phyloP scores from a whole-genome alignment of 2,797 vertebrate species.

The Chelmon rostratus region DNA sequence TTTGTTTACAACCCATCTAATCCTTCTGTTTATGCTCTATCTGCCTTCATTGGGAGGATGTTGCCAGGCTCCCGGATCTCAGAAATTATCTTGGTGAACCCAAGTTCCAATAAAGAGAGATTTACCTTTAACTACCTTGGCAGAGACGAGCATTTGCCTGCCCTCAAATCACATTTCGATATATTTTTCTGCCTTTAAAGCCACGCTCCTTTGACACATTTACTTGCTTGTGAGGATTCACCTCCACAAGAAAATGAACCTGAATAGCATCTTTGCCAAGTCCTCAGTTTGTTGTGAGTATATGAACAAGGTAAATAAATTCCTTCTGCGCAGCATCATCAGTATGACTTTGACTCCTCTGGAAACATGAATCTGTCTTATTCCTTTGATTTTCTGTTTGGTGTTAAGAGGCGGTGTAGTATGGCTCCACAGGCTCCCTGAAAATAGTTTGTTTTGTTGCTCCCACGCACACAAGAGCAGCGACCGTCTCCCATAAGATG shows the following conservation, averaged over 20 bases:
- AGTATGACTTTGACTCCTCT: constrained; percentile 54
- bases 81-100: neutral
- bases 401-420: constrained; percentile 71
- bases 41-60: neutral
- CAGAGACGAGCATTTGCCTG: constrained; percentile 2
- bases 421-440: constrained; percentile 66
- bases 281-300: constrained; percentile 54
- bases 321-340: constrained; percentile 56
- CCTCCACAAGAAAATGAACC: constrained; percentile 24
- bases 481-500: constrained; percentile 75
- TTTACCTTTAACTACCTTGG: neutral
- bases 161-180: neutral
- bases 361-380: constrained; percentile 67
- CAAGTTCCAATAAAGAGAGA: neutral
- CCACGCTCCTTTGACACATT: constrained; percentile 37
- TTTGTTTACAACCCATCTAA: constrained; percentile 5
- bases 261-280: constrained; percentile 43
- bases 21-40: neutral
- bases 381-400: constrained; percentile 67
- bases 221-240: constrained; percentile 38
- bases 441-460: constrained; percentile 81
- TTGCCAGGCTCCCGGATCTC: neutral
- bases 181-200: constrained; percentile 24
- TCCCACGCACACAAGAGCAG: constrained; percentile 73
- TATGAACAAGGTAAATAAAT: constrained; percentile 68